Percentiles rank a stretch among this genome's conserved stretches.
Evolutionary conservation across 2,797 vertebrate species (phyloP).

Genomic region (Distichodus sexfasciatus): DNA sequence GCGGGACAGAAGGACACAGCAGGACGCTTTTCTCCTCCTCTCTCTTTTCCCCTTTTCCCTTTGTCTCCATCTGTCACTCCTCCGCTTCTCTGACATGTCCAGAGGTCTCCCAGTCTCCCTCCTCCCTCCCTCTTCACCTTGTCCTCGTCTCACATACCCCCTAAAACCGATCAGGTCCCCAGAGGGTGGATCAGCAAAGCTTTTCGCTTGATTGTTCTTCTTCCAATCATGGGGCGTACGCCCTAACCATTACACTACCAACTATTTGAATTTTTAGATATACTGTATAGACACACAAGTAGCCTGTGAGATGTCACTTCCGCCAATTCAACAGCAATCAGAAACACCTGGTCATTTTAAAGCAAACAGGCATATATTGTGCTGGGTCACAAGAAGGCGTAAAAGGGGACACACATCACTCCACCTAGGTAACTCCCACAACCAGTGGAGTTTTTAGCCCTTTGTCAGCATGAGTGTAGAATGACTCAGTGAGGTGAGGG

Average conservation of each 20-base stretch:
- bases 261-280: no score
- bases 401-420: not conserved
- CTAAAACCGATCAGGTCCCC: no score
- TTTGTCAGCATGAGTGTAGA: not conserved
- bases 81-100: slow-evolving; percentile 35
- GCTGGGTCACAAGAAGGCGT: not conserved
- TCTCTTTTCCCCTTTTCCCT: slow-evolving; percentile 25
- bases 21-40: slow-evolving; percentile 35
- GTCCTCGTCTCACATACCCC: not conserved
- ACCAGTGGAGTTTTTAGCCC: not conserved
- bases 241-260: no score
- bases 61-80: slow-evolving; percentile 36
- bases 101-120: slow-evolving; percentile 35
- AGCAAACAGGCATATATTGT: not conserved
- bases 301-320: no score
- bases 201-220: no score
- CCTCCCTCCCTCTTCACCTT: slow-evolving; percentile 27
- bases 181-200: no score
- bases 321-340: no score
- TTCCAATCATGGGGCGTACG: no score
- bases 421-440: not conserved
- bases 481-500: slow-evolving; percentile 7
- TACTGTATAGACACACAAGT: no score
- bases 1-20: slow-evolving; percentile 41
- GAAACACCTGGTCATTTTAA: no score